phyloP scores from a whole-genome alignment of 2,888 invertebrate species.

The Xylota segnis region DNA sequence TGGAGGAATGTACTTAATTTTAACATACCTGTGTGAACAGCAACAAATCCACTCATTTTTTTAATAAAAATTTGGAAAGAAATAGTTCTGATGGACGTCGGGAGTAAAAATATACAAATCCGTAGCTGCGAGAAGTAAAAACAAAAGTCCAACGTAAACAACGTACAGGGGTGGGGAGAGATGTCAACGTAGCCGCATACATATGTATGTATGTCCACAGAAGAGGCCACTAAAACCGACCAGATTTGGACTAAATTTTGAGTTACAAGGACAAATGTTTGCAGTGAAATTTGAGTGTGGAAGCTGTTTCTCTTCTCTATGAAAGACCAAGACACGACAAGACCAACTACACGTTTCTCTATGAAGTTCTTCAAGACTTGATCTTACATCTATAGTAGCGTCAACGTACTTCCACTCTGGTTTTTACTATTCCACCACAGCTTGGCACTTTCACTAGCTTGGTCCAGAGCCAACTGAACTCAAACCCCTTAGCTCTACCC shows the following conservation, averaged over 20 bases:
- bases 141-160: conserved; percentile 68
- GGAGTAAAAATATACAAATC: conserved; percentile 38
- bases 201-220: conserved; percentile 10
- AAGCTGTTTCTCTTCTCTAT: no score
- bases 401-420: no score
- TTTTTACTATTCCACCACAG: no score
- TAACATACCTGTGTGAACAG: conserved; percentile 90
- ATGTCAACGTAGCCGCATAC: conserved; percentile 61
- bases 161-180: conserved; percentile 38
- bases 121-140: conserved; percentile 38
- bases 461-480: no score
- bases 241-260: neutral
- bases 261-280: no score
- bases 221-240: conserved; percentile 9
- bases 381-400: no score
- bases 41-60: conserved; percentile 88
- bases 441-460: no score
- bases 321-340: no score
- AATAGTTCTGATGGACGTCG: conserved; percentile 2
- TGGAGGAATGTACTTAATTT: neutral
- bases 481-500: no score
- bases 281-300: no score
- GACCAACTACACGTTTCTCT: no score
- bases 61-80: conserved; percentile 6
- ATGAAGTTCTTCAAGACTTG: no score